Percentiles rank a stretch among this genome's conserved stretches.
Conservation (phyloP, 2,113 vertebrate genomes). For the Eulacestoma nigropectus region DNA sequence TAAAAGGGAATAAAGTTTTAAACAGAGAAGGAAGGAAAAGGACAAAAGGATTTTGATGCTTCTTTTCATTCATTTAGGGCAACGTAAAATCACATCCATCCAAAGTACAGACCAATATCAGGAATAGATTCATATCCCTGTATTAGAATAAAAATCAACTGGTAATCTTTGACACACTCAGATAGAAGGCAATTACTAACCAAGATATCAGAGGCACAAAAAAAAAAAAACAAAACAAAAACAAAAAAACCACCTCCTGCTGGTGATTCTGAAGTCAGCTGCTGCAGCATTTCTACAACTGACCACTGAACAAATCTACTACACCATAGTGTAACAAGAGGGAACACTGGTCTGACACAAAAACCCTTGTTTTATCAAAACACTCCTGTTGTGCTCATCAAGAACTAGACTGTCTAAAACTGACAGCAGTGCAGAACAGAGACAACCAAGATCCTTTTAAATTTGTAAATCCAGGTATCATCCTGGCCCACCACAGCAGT, state of each 20-base stretch:
- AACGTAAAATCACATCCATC: background rate
- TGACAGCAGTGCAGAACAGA: background rate
- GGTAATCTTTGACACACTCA: background rate
- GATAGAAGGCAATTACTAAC: background rate
- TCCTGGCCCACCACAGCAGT: background rate
- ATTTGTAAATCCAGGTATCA: background rate
- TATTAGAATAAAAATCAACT: background rate
- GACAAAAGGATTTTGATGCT: background rate
- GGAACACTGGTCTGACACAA: background rate
- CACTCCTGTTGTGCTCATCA: background rate
- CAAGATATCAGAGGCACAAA: background rate
- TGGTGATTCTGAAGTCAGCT: background rate
- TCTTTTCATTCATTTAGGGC: background rate
- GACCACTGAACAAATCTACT: background rate
- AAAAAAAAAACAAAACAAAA: background rate
- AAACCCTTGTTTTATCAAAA: rapidly evolving
- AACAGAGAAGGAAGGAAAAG: background rate
- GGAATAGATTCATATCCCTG: background rate
- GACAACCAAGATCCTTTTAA: background rate
- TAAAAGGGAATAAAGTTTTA: background rate
- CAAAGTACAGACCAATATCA: background rate
- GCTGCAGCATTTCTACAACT: background rate
- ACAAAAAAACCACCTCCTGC: background rate
- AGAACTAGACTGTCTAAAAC: background rate
- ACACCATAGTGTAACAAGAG: background rate